These are phyloP conservation scores for Colletes gigas DNA, from an alignment of 1,140 invertebrate species.

Conservation along the genomic window DNA sequence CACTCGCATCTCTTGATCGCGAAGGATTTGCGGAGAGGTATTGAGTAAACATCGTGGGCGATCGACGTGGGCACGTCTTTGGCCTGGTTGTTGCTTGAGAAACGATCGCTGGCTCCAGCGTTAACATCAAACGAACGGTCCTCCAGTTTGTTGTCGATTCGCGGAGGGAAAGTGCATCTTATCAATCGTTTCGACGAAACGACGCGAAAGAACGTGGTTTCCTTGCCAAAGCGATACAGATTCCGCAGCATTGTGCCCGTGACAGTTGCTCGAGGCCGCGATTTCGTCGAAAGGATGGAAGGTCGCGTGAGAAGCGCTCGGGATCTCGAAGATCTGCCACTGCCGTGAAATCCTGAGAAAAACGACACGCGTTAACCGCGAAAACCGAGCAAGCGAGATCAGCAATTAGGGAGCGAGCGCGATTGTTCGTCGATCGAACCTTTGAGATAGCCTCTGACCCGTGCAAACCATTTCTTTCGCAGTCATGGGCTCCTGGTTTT, in stretches of 20 bases:
- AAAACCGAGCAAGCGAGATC: constrained; percentile 36
- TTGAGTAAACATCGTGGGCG: constrained; percentile 60
- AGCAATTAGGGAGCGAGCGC: constrained; percentile 21
- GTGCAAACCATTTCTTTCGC: too few species aligned
- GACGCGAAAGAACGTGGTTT: background rate
- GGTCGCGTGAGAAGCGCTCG: constrained; percentile 75
- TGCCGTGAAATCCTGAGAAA: constrained; percentile 70
- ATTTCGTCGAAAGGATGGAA: constrained; percentile 45
- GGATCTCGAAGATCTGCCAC: constrained; percentile 51
- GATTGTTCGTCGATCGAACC: constrained; percentile 19
- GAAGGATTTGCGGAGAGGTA: constrained; percentile 27
- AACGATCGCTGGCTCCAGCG: background rate
- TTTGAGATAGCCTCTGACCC: too few species aligned
- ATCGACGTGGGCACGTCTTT: constrained; percentile 52
- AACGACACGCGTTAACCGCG: constrained; percentile 50
- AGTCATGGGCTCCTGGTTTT: too few species aligned
- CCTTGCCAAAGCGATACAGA: background rate
- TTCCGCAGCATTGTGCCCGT: background rate
- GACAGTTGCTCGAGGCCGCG: background rate
- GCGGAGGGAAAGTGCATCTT: background rate
- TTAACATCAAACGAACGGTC: too few species aligned
- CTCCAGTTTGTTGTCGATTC: too few species aligned
- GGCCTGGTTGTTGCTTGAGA: constrained; percentile 24
- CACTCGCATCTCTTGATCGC: constrained; percentile 19
- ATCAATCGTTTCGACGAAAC: background rate